Evolutionary conservation across 2,888 invertebrate species (phyloP).

Genomic region (Hydroisotoma schaefferi): DNA sequence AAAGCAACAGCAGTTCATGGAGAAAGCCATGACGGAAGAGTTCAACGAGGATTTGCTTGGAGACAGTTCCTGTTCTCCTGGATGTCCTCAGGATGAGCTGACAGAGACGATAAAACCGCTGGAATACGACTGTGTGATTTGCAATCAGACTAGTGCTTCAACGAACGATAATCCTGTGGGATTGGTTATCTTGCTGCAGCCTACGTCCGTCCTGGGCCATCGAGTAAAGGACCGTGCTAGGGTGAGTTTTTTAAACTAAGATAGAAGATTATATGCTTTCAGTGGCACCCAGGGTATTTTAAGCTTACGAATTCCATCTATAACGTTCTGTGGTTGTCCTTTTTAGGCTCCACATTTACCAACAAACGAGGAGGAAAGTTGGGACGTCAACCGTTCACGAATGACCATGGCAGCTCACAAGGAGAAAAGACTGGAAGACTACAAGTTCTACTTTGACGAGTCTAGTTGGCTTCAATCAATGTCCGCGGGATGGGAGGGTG

Average conservation of each 20-base stretch:
- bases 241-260: background rate
- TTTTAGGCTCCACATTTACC: conserved; percentile 56
- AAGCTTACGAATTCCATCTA: background rate
- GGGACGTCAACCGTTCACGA: conserved; percentile 53
- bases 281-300: background rate
- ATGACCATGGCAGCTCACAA: conserved; percentile 71
- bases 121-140: conserved; percentile 93
- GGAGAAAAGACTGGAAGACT: conserved; percentile 70
- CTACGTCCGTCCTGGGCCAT: conserved; percentile 83
- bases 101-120: conserved; percentile 52
- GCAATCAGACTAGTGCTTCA: conserved; percentile 83
- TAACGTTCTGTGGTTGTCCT: no score
- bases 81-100: conserved; percentile 51
- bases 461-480: conserved; percentile 75
- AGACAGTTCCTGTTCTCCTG: conserved; percentile 12
- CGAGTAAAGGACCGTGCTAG: conserved; percentile 42
- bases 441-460: conserved; percentile 71
- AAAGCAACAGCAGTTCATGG: conserved; percentile 87
- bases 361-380: conserved; percentile 63
- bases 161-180: conserved; percentile 81
- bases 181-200: conserved; percentile 78
- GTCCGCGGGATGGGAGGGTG: conserved; percentile 83
- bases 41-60: conserved; percentile 56
- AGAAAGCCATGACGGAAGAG: conserved; percentile 60
- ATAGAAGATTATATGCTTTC: background rate